Conservation (phyloP, 2,113 vertebrate species). For the Columba livia region DNA sequence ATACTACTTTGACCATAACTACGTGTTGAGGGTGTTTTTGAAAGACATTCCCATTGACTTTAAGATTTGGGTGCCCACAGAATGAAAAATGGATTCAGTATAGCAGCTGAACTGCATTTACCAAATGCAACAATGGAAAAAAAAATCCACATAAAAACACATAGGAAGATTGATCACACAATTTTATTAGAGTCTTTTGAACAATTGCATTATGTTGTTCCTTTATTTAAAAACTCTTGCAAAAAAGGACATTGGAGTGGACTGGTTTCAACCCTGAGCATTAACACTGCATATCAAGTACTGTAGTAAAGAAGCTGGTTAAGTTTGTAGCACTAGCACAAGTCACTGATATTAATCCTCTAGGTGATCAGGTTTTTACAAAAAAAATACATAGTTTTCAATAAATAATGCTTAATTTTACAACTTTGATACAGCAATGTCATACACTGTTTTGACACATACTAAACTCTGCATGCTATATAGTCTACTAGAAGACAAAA, state of each 20-base stretch:
- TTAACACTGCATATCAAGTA: constrained; percentile 82
- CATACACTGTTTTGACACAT: constrained; percentile 83
- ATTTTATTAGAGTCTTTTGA: constrained; percentile 81
- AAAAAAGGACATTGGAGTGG: constrained; percentile 79
- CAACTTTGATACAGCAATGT: constrained; percentile 86
- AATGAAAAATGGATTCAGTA: constrained; percentile 23
- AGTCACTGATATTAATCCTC: constrained; percentile 80
- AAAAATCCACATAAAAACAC: constrained; percentile 77
- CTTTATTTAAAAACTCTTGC: constrained; percentile 79
- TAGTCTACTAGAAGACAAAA: constrained; percentile 80
- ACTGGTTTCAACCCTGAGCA: constrained; percentile 84
- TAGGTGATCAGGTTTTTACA: constrained; percentile 85
- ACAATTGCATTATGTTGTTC: constrained; percentile 75
- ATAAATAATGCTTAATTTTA: constrained; percentile 89
- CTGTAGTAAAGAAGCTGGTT: constrained; percentile 78
- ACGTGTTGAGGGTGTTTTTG: not conserved
- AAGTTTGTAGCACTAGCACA: constrained; percentile 77
- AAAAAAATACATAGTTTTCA: constrained; percentile 88
- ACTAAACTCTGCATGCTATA: constrained; percentile 84
- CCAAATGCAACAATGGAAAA: constrained; percentile 52
- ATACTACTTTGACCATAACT: not conserved
- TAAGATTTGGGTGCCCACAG: constrained; percentile 24
- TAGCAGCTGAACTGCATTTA: constrained; percentile 40
- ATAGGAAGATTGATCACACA: constrained; percentile 78
- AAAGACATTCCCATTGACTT: constrained; percentile 29